Evolutionary conservation across 2,113 vertebrate species (phyloP), one percentile per base, ranked within the genome.

Genomic region (Burhinus oedicnemus): DNA sequence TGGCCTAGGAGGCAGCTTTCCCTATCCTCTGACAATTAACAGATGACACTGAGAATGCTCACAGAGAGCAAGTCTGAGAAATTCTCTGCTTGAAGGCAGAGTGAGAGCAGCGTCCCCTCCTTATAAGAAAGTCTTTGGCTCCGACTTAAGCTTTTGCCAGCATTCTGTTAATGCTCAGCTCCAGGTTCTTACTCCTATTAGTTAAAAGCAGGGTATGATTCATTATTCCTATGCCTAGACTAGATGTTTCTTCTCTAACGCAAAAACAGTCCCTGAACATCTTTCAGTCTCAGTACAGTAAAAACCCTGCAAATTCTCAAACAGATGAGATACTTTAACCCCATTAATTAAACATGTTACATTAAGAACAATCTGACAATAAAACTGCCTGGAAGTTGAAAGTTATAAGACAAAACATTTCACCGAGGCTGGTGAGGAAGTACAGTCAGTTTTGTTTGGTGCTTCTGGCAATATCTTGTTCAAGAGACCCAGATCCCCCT

Each of bases 11-110:
- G 17, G 54, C 68, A 92, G 38, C 51, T 71, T 90, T 71, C 44
- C 44, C 72, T 71, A 22, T 17, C 42, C 60, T 78, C 61, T 95
- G 90, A 97, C 83, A 84, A 68, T 76, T 64, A 68, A 71, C 92
- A 94, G 92, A 96, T 60, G 64, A 93, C 77, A 82, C 1, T 45
- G 57, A 90, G 83, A 96, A 97, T 69, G 86, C 62, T 87, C 72
- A 68, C 51, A 79, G 58, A 91, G 44, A 74, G 34, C 12, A 22
- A 38, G 32, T 30, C 68, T 83, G 77, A 36, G 57, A 95, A 94
- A 75, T 76, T 87, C 75, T 91, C 49, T 2, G 1, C 61, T 72
- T 4, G 1, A 45, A 95, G 29, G 44, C 58, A 83, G 30, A 90
- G 34, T 3, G 6, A 72, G 38, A 91, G 55, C 77, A 76, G 34